phyloP scores from a whole-genome alignment of 2,888 invertebrate genomes.

The Dolichomitus sp. region DNA sequence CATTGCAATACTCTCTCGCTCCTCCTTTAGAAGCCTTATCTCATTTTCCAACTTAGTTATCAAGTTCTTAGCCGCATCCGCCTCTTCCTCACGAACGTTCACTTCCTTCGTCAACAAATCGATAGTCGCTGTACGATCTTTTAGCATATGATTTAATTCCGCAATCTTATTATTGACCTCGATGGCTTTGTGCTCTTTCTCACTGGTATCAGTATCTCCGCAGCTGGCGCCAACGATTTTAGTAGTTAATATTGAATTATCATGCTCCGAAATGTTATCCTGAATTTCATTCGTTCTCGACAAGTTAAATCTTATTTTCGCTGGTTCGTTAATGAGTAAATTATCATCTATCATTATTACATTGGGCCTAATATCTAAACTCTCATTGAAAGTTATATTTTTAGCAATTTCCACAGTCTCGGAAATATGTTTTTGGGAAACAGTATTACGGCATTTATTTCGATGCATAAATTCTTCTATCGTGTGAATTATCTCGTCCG shows the following conservation, averaged over 20 bases:
- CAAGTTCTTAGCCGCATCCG: slow-evolving; percentile 60
- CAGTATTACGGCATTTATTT: slow-evolving; percentile 72
- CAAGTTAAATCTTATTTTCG: not conserved
- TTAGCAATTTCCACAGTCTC: slow-evolving; percentile 65
- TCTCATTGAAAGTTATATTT: slow-evolving; percentile 40
- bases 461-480: slow-evolving; percentile 76
- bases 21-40: slow-evolving; percentile 70
- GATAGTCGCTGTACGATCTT: slow-evolving; percentile 76
- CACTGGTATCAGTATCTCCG: slow-evolving; percentile 35
- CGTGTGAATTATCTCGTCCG: slow-evolving; percentile 79
- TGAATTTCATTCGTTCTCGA: not conserved
- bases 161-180: slow-evolving; percentile 70
- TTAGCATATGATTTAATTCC: slow-evolving; percentile 76
- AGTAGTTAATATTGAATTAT: slow-evolving; percentile 22
- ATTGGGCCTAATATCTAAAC: slow-evolving; percentile 1
- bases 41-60: slow-evolving; percentile 72
- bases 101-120: slow-evolving; percentile 76
- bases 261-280: slow-evolving; percentile 11
- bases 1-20: slow-evolving; percentile 67
- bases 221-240: slow-evolving; percentile 16
- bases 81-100: slow-evolving; percentile 67
- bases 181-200: slow-evolving; percentile 13
- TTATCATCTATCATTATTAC: not conserved
- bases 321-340: slow-evolving; percentile 6
- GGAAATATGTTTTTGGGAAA: slow-evolving; percentile 62